Percentiles rank a stretch among this genome's conserved stretches.
These are phyloP conservation scores for Rhinopithecus roxellana DNA, from an alignment of 2,113 vertebrate species.

Conservation along the genomic window DNA sequence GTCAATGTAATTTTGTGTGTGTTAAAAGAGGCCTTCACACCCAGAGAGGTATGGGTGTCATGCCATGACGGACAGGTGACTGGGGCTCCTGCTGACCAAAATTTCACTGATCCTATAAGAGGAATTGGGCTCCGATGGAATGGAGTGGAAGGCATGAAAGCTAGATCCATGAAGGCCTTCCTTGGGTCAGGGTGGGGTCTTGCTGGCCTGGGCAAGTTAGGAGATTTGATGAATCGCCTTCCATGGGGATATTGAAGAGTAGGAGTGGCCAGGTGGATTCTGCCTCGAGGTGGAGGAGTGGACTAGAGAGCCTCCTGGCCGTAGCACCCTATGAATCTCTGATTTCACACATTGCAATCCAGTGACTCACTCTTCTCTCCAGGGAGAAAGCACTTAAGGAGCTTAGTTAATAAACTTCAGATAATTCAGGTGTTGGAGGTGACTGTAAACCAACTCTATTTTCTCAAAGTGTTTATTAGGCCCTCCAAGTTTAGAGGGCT, in stretches of 20 bases:
- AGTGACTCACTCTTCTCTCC: slow-evolving; percentile 42
- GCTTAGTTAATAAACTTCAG: not conserved
- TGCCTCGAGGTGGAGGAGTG: not conserved
- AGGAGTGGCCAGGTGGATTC: not conserved
- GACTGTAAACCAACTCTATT: not conserved
- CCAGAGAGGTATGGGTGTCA: not conserved
- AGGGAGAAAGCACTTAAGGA: not conserved
- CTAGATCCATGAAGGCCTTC: not conserved
- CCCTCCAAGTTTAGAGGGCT: not conserved
- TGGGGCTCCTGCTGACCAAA: not conserved
- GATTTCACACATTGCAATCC: not conserved
- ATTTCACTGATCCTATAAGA: not conserved
- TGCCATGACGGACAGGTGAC: rapidly evolving
- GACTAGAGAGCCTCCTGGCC: not conserved
- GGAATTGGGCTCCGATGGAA: not conserved
- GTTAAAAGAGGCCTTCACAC: not conserved
- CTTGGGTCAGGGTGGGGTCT: not conserved
- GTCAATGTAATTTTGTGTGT: not conserved
- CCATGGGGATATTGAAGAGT: not conserved
- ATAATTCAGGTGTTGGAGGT: not conserved
- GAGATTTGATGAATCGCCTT: not conserved
- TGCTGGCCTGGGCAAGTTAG: not conserved
- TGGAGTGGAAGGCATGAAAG: not conserved
- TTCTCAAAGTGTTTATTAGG: not conserved
- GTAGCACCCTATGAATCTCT: not conserved